Evolutionary conservation across 2,113 vertebrate species (phyloP).

Genomic region (Corythaixoides concolor): DNA sequence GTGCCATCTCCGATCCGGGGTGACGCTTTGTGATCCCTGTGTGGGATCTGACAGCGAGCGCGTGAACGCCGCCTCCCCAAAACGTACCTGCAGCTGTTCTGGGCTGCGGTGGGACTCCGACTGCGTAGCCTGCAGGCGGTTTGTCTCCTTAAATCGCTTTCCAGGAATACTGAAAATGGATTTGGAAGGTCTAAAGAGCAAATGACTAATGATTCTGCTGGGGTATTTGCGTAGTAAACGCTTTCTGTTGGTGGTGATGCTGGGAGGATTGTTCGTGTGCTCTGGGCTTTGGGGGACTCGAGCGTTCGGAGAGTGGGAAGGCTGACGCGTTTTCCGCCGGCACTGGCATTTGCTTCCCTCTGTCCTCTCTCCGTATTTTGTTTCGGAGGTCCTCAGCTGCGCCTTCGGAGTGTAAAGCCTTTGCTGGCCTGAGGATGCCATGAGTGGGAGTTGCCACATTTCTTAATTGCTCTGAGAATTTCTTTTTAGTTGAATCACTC

Average conservation of each 20-base stretch:
- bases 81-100: rapidly evolving
- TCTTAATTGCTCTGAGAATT: not conserved
- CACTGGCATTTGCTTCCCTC: not conserved
- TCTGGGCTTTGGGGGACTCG: rapidly evolving
- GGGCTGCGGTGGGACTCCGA: not conserved
- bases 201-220: not conserved
- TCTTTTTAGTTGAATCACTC: not conserved
- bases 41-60: not conserved
- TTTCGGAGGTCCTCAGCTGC: rapidly evolving
- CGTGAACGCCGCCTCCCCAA: not conserved
- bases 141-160: not conserved
- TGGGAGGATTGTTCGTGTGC: not conserved
- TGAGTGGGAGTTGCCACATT: not conserved
- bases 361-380: not conserved
- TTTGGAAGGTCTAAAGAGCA: not conserved
- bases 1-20: not conserved
- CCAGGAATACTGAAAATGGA: not conserved
- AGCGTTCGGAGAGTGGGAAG: rapidly evolving
- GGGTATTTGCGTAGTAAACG: not conserved
- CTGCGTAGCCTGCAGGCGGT: not conserved
- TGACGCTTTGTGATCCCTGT: not conserved
- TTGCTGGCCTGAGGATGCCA: not conserved
- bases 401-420: not conserved
- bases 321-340: not conserved
- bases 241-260: not conserved